These are phyloP conservation scores for Hippocampus comes DNA, from an alignment of 2,113 vertebrate species.

Conservation along the genomic window DNA sequence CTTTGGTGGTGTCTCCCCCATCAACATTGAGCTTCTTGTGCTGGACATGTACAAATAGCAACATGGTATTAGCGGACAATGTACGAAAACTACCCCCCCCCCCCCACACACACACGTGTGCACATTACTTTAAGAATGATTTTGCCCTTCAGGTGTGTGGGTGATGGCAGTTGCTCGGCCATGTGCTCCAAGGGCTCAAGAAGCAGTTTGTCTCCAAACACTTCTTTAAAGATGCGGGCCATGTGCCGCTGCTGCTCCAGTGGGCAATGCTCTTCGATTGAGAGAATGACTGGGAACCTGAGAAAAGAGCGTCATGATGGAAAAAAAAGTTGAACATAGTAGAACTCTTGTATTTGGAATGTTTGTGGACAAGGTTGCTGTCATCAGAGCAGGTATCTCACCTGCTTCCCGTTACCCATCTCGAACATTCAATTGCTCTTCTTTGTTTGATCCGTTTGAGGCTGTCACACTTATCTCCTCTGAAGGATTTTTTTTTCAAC, in stretches of 20 bases:
- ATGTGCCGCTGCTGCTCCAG: slow-evolving; percentile 93
- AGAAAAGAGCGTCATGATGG: neutral
- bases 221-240: slow-evolving; percentile 86
- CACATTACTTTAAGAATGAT: slow-evolving; percentile 87
- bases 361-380: too few relatives aligned
- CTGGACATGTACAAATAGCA: slow-evolving; percentile 61
- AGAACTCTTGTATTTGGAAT: too few relatives aligned
- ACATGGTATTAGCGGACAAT: neutral
- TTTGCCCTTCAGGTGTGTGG: slow-evolving; percentile 89
- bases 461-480: too few relatives aligned
- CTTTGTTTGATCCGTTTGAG: too few relatives aligned
- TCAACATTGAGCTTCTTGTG: slow-evolving; percentile 92
- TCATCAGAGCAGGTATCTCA: too few relatives aligned
- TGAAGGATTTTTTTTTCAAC: too few relatives aligned
- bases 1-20: slow-evolving; percentile 73
- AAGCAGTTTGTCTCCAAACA: slow-evolving; percentile 86
- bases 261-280: slow-evolving; percentile 91
- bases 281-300: slow-evolving; percentile 91
- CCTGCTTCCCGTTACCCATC: too few relatives aligned
- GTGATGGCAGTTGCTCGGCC: slow-evolving; percentile 91
- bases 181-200: slow-evolving; percentile 81
- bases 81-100: neutral
- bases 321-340: neutral
- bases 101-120: neutral
- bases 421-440: too few relatives aligned